A percentile compares a stretch with the other conserved stretches of the same genome.
Evolutionary conservation across 2,888 invertebrate species (phyloP).

Genomic region (Homarus gammarus): DNA sequence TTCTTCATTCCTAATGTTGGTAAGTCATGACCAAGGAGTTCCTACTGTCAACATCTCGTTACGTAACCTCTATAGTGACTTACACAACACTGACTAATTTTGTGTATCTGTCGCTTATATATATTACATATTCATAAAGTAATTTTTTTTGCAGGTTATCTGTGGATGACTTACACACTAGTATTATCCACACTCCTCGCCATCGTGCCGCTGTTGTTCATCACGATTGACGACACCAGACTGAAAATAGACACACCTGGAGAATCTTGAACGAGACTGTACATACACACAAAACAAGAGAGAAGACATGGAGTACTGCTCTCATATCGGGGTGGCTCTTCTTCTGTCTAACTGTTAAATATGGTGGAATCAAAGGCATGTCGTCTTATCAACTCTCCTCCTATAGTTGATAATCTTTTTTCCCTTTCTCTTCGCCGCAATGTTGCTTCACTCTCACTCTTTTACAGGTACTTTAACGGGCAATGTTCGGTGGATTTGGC

Average conservation of each 20-base stretch:
- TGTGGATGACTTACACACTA: conserved; percentile 56
- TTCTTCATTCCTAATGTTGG: conserved; percentile 43
- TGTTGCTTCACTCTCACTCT: no score
- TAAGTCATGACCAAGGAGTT: conserved; percentile 11
- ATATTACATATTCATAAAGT: not conserved
- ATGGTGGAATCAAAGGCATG: no score
- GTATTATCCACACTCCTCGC: conserved; percentile 49
- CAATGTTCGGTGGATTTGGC: no score
- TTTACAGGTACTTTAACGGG: no score
- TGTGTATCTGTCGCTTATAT: not conserved
- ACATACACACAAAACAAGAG: no score
- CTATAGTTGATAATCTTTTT: no score
- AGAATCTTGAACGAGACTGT: no score
- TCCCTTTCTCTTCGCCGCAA: no score
- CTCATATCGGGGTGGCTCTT: no score
- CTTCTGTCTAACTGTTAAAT: no score
- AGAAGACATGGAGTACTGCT: no score
- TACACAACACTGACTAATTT: not conserved
- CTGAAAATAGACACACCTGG: conserved; percentile 27
- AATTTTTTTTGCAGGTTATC: not conserved
- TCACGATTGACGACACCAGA: conserved; percentile 52
- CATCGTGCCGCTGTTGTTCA: conserved; percentile 45
- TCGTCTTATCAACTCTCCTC: no score
- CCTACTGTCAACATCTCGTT: not conserved
- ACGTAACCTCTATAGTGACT: not conserved